Conservation (phyloP, 1,140 invertebrate species). For the Megalonaias nervosa region DNA sequence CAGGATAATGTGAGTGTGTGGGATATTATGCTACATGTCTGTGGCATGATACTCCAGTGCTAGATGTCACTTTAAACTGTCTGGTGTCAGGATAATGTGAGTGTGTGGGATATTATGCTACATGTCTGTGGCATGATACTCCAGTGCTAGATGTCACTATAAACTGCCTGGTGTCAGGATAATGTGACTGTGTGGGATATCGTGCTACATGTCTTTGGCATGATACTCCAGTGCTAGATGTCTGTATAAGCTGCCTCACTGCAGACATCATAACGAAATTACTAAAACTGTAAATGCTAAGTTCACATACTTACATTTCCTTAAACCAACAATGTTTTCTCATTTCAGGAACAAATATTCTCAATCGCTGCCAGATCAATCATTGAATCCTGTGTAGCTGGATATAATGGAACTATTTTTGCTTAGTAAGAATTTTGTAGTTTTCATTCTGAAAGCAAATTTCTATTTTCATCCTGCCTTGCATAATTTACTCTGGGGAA, state of each 20-base stretch:
- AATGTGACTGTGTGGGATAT: neutral
- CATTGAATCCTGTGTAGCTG: slow-evolving; percentile 69
- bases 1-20: too few species aligned
- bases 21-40: too few species aligned
- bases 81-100: too few species aligned
- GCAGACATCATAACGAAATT: neutral
- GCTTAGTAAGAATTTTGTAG: slow-evolving; percentile 67
- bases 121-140: too few species aligned
- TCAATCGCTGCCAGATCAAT: slow-evolving; percentile 62
- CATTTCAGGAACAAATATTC: slow-evolving; percentile 69
- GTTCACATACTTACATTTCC: too few species aligned
- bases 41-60: too few species aligned
- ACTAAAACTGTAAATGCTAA: neutral
- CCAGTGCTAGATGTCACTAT: too few species aligned
- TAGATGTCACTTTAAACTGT: too few species aligned
- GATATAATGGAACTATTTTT: slow-evolving; percentile 73
- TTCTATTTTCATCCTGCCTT: too few species aligned
- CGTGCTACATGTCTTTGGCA: neutral
- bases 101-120: too few species aligned
- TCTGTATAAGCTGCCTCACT: neutral
- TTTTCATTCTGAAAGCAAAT: neutral
- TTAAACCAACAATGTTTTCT: neutral
- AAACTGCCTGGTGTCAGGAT: too few species aligned
- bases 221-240: neutral
- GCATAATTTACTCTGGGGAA: too few species aligned